phyloP scores from a whole-genome alignment of 37 sponge, comb jelly and placozoan species.

The Corticium candelabrum region DNA sequence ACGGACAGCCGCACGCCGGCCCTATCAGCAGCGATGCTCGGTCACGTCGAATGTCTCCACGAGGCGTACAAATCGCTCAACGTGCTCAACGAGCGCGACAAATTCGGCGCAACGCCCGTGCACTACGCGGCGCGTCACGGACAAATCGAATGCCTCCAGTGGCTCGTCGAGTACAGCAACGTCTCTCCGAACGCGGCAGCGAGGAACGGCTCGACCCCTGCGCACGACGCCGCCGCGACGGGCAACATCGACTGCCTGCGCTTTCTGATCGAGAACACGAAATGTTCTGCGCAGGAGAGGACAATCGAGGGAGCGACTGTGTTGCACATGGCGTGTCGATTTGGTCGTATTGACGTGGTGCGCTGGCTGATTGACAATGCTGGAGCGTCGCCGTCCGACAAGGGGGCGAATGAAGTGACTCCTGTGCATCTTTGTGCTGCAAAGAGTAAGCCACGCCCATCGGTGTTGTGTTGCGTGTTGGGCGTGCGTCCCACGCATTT shows the following conservation, averaged over 20 bases:
- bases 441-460: constrained; percentile 33
- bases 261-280: constrained; percentile 58
- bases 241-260: constrained; percentile 74
- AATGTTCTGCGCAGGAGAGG: constrained; percentile 49
- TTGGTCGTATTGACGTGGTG: constrained; percentile 50
- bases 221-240: constrained; percentile 85
- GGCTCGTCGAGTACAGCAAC: constrained; percentile 67
- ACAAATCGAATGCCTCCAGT: constrained; percentile 60
- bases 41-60: constrained; percentile 61
- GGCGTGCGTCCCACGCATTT: too few relatives aligned
- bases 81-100: constrained; percentile 80
- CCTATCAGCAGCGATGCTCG: constrained; percentile 60
- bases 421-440: constrained; percentile 84
- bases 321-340: constrained; percentile 85
- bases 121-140: constrained; percentile 88
- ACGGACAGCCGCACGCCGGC: neutral
- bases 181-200: constrained; percentile 71
- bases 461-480: neutral
- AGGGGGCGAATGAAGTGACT: constrained; percentile 77
- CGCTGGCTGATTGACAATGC: constrained; percentile 57
- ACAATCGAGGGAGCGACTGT: constrained; percentile 82
- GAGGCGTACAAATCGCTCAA: constrained; percentile 63
- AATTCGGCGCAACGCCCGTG: constrained; percentile 82
- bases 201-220: constrained; percentile 71
- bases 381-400: constrained; percentile 44